phyloP scores from a whole-genome alignment of 1,140 invertebrate genomes.

The Drosophila equinoxialis region DNA sequence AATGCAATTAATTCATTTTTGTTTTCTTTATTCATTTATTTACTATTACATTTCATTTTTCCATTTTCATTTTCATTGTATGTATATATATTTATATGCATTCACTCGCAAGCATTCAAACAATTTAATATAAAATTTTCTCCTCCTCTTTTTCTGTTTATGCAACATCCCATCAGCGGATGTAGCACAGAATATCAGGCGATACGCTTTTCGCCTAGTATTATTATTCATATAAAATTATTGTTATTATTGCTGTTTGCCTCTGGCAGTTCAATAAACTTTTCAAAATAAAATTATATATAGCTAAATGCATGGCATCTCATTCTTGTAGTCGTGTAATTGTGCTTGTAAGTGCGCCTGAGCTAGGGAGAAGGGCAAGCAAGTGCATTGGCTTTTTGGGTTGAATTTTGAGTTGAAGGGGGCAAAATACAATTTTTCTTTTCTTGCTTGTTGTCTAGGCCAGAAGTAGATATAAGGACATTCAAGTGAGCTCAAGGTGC shows the following conservation, averaged over 20 bases:
- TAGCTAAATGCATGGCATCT: conserved; percentile 1
- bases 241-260: conserved; percentile 32
- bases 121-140: conserved; percentile 4
- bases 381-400: conserved; percentile 63
- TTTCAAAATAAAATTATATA: conserved; percentile 67
- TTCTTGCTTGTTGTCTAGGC: conserved; percentile 40
- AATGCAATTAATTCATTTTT: conserved; percentile 41
- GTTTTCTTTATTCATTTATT: conserved; percentile 45
- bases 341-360: neutral
- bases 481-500: conserved; percentile 1
- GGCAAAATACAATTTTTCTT: conserved; percentile 38
- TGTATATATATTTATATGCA: conserved; percentile 6
- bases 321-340: neutral
- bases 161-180: conserved; percentile 25
- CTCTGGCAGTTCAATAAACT: conserved; percentile 71
- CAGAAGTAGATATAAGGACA: neutral
- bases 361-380: neutral
- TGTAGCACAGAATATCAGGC: conserved; percentile 25
- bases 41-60: conserved; percentile 53
- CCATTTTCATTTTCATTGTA: conserved; percentile 44
- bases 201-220: conserved; percentile 48
- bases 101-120: conserved; percentile 6
- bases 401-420: conserved; percentile 63
- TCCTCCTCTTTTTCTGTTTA: conserved; percentile 33
- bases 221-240: conserved; percentile 11